Percentiles rank a stretch among this genome's conserved stretches.
These are phyloP conservation scores for Arrhamphus sclerolepis DNA, from an alignment of 2,797 vertebrate genomes.

Conservation along the genomic window DNA sequence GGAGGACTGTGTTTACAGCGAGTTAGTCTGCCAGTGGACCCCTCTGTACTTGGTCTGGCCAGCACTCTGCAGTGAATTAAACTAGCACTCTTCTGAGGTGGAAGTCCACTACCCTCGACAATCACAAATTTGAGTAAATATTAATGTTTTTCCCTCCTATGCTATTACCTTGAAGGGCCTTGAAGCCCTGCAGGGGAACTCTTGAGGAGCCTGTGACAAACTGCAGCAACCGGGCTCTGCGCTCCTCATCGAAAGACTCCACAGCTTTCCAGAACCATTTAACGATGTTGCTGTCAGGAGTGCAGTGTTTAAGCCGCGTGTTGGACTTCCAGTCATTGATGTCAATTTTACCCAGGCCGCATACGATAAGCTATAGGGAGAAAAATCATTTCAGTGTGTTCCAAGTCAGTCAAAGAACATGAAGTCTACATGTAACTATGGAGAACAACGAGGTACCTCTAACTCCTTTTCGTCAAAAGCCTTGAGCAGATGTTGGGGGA, in stretches of 20 bases:
- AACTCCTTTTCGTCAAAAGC: slow-evolving; percentile 98
- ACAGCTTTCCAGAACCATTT: slow-evolving; percentile 99
- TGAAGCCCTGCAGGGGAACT: slow-evolving; percentile 98
- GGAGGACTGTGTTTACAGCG: too few species aligned
- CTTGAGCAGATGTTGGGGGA: slow-evolving; percentile 97
- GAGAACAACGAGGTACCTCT: slow-evolving; percentile 81
- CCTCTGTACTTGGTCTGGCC: slow-evolving; percentile 35
- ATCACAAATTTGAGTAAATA: too few species aligned
- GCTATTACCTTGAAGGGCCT: slow-evolving; percentile 93
- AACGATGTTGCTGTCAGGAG: slow-evolving; percentile 92
- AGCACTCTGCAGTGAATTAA: not conserved
- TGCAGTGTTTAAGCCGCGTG: slow-evolving; percentile 98
- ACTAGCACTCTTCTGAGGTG: too few species aligned
- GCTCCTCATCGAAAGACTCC: slow-evolving; percentile 95
- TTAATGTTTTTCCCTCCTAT: not conserved
- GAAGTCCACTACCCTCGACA: not conserved
- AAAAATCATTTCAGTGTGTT: not conserved
- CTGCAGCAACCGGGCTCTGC: slow-evolving; percentile 92
- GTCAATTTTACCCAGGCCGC: slow-evolving; percentile 96
- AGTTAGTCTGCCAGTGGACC: slow-evolving; percentile 49
- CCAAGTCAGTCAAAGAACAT: not conserved
- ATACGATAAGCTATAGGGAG: slow-evolving; percentile 89
- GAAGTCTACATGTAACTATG: not conserved
- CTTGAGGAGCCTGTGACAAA: slow-evolving; percentile 97
- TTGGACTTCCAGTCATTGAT: slow-evolving; percentile 97